phyloP scores from a whole-genome alignment of 2,888 invertebrate genomes.

The Meliscaeva auricollis region DNA sequence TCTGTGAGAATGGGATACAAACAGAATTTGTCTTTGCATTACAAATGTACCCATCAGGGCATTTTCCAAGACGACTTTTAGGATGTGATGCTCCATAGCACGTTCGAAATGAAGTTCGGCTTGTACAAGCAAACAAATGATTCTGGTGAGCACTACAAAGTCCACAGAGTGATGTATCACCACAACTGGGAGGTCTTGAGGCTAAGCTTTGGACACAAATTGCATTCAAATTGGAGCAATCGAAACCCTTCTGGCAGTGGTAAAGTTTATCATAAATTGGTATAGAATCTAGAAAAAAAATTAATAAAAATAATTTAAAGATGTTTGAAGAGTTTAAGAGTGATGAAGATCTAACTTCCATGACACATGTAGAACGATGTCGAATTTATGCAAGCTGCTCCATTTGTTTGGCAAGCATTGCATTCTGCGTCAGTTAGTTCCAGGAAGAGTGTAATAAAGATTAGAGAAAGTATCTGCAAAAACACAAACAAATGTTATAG shows the following conservation, averaged over 20 bases:
- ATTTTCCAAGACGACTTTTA: constrained; percentile 79
- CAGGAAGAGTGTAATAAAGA: background rate
- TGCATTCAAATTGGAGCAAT: constrained; percentile 79
- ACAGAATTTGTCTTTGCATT: constrained; percentile 79
- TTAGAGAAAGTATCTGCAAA: constrained; percentile 15
- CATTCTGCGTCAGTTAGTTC: constrained; percentile 75
- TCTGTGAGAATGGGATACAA: constrained; percentile 77
- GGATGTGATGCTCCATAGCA: constrained; percentile 81
- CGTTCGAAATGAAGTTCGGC: constrained; percentile 80
- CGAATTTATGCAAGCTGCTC: constrained; percentile 81
- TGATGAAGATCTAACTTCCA: constrained; percentile 69
- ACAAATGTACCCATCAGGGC: constrained; percentile 79
- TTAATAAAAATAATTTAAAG: background rate
- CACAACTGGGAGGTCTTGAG: constrained; percentile 80
- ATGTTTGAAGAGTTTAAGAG: too few relatives aligned
- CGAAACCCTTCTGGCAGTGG: constrained; percentile 80
- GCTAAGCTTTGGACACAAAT: constrained; percentile 80
- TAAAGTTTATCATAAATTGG: constrained; percentile 79
- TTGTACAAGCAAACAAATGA: constrained; percentile 80
- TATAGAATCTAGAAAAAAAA: constrained; percentile 70
- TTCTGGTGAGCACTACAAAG: constrained; percentile 81
- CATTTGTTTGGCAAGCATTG: constrained; percentile 81
- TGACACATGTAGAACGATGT: constrained; percentile 81
- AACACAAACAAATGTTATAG: background rate
- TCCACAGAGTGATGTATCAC: constrained; percentile 81